Conservation (phyloP, 2,797 vertebrate genomes). For the Euphonia xanthogaster region DNA sequence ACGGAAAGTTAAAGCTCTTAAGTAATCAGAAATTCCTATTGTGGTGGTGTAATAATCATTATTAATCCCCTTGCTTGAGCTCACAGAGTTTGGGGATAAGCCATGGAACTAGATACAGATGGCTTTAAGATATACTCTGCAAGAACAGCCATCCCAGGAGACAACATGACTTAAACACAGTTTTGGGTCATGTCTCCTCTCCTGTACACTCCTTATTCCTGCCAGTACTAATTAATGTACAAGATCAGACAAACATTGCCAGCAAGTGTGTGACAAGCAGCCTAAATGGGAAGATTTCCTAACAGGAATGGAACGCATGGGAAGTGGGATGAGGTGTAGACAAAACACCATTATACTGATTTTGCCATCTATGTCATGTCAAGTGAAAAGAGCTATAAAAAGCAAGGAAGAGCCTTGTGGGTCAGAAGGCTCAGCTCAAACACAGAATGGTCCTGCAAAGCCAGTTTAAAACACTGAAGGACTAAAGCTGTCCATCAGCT, state of each 20-base stretch:
- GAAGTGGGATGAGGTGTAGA: neutral
- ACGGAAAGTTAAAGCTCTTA: neutral
- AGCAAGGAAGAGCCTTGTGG: neutral
- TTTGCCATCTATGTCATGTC: neutral
- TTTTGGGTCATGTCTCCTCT: conserved; percentile 29
- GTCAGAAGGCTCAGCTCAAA: neutral
- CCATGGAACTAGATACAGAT: neutral
- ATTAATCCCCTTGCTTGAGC: neutral
- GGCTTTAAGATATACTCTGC: neutral
- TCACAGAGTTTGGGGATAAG: neutral
- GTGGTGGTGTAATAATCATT: neutral
- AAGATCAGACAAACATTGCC: conserved; percentile 6
- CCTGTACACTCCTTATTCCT: neutral
- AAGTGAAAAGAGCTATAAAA: neutral
- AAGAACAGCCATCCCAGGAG: neutral
- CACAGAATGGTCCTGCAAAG: neutral
- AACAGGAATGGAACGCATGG: neutral
- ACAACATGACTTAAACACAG: neutral
- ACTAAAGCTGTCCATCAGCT: neutral
- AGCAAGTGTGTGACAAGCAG: conserved; percentile 20
- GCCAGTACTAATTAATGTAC: conserved; percentile 43
- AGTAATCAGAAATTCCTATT: neutral
- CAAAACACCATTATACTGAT: neutral
- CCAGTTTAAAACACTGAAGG: neutral
- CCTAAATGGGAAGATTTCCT: neutral